phyloP scores from a whole-genome alignment of 2,797 vertebrate species.

The Aselliscus stoliczkanus region DNA sequence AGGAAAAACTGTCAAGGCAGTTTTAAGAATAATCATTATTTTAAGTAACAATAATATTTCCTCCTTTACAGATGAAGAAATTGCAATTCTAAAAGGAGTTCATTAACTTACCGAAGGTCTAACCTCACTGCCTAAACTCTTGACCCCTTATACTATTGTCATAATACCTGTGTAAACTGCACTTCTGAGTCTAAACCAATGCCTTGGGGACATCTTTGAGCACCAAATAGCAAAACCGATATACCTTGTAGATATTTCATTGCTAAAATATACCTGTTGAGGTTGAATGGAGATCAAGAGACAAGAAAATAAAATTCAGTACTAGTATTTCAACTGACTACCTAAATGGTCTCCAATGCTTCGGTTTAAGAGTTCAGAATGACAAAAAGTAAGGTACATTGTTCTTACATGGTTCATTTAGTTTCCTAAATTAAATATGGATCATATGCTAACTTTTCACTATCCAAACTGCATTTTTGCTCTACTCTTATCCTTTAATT shows the following conservation, averaged over 20 bases:
- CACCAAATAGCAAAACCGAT: background rate
- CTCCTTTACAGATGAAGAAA: background rate
- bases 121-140: background rate
- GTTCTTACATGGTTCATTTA: background rate
- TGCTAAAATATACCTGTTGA: background rate
- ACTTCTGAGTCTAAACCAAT: background rate
- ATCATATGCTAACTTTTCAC: background rate
- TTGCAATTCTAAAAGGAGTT: background rate
- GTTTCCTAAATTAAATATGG: background rate
- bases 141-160: background rate
- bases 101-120: background rate
- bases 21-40: background rate
- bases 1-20: background rate
- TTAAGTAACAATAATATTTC: background rate
- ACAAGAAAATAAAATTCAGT: background rate
- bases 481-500: conserved; percentile 33
- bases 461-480: background rate
- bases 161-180: background rate
- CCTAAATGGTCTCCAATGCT: background rate
- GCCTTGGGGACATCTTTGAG: background rate
- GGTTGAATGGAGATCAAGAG: background rate
- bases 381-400: background rate
- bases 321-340: background rate
- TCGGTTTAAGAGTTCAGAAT: background rate
- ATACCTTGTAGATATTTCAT: background rate